A percentile compares a stretch with the other conserved stretches of the same genome.
Conservation (phyloP, 2,888 invertebrate genomes). For the Sericinus montela region DNA sequence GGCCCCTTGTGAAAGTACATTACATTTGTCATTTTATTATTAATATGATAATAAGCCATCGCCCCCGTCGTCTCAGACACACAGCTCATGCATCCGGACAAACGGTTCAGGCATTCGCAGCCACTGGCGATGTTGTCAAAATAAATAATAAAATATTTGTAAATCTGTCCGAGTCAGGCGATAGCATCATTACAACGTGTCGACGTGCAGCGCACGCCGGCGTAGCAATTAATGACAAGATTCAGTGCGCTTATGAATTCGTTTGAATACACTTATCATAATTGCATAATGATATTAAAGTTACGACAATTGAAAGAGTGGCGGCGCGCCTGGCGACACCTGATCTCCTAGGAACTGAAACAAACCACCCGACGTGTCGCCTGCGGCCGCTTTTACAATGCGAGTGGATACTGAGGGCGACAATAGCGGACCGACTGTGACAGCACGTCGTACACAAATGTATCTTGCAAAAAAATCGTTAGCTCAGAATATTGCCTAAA, state of each 20-base stretch:
- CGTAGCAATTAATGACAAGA: conserved; percentile 3
- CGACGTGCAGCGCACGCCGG: not conserved
- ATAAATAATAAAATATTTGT: not conserved
- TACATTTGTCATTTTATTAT: too few species aligned
- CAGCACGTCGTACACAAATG: not conserved
- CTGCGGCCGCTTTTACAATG: not conserved
- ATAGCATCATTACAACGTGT: not conserved
- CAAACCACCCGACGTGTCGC: not conserved
- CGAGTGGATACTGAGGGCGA: not conserved
- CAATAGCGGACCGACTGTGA: not conserved
- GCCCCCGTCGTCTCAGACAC: too few species aligned
- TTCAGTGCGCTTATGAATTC: conserved; percentile 11
- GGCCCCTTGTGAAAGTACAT: too few species aligned
- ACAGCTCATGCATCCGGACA: too few species aligned
- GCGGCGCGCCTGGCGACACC: not conserved
- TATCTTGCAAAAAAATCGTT: not conserved
- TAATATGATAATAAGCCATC: too few species aligned
- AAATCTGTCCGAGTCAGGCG: not conserved
- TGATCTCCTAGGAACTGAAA: not conserved
- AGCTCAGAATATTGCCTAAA: not conserved
- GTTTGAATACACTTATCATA: conserved; percentile 19
- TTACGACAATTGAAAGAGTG: conserved; percentile 1
- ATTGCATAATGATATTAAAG: conserved; percentile 12
- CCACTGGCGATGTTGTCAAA: not conserved
- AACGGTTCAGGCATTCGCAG: too few species aligned